Evolutionary conservation across 2,888 invertebrate genomes (phyloP), one percentile per base, ranked within the genome.

Genomic region (Oithona nana): DNA sequence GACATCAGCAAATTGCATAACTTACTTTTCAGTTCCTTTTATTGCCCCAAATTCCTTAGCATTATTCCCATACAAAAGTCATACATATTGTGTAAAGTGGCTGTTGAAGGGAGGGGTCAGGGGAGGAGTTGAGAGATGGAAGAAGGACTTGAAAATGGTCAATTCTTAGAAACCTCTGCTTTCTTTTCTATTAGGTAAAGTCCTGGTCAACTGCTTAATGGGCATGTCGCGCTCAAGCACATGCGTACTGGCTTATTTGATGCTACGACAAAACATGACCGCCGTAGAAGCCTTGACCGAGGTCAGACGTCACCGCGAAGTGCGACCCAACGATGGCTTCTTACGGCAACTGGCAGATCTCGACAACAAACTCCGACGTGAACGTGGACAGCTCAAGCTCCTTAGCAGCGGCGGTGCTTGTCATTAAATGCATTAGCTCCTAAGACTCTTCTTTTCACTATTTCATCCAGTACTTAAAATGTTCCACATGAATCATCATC

Each of bases 151-250:
- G 24, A 8, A 16, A 48, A 20, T 11, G 20, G 29, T 16, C 51
- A 28, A 1, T 52, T 64, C 61, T 59, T 50, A 48, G 52, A n/a
- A n/a, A n/a, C n/a, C n/a, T n/a, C n/a, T n/a, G 16, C 39, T 39
- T 39, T 50, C 66, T 59, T 30, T 71, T 70, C 8, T 71, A n/a
- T n/a, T n/a, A 87, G 87, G 86, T 65, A 83, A 83, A 71, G 81
- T 83, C 48, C 77, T 85, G 64, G 85, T 88, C 6, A 86, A 88
- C 72, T 88, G 88, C 69, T 75, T 84, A 68, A 82, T 85, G 77
- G 87, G 87, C 30, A 81, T 87, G 69, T 87, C 87, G 1, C 80
- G 88, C 8, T 87, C 86, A 50, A 83, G 86, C 57, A 86, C 87
- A 1, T 83, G 85, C 69, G 84, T 84, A 1, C 74, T 87, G 66